Conservation (phyloP, 2,888 invertebrate species). For the Chymomyza amoena region DNA sequence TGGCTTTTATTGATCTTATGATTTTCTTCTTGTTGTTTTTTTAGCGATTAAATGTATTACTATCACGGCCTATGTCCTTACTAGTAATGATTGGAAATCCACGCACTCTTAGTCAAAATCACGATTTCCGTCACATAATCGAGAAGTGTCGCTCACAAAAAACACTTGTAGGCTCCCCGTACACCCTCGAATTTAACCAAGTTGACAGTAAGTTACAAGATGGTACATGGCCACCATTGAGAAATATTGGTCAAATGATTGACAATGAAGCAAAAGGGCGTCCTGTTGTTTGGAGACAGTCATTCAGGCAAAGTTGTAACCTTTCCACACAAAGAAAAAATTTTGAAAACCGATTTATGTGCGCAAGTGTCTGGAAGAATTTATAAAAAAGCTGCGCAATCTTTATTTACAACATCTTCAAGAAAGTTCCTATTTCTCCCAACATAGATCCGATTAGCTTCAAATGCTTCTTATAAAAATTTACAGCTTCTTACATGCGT, state of each 20-base stretch:
- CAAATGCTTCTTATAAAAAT: neutral
- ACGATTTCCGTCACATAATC: constrained; percentile 64
- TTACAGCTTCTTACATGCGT: neutral
- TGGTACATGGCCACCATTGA: neutral
- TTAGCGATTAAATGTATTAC: constrained; percentile 83
- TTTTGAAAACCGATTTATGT: constrained; percentile 32
- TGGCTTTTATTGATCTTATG: neutral
- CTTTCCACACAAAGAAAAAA: constrained; percentile 34
- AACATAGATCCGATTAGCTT: neutral
- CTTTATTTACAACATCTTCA: neutral
- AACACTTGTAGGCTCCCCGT: constrained; percentile 47
- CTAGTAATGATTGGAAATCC: constrained; percentile 81
- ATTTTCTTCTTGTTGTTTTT: constrained; percentile 4
- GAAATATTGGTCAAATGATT: neutral
- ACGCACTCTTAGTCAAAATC: constrained; percentile 70
- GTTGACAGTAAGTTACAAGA: neutral
- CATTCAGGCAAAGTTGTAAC: constrained; percentile 51
- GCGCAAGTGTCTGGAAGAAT: constrained; percentile 21
- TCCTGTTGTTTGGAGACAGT: constrained; percentile 27
- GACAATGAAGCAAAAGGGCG: neutral
- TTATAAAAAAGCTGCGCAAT: neutral
- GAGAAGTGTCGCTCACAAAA: constrained; percentile 60
- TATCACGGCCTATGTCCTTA: constrained; percentile 82
- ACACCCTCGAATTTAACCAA: neutral
- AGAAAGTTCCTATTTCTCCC: neutral